Percentiles rank a stretch among this genome's conserved stretches.
Evolutionary conservation across 2,113 vertebrate genomes (phyloP).

Genomic region (Globicephala melas): DNA sequence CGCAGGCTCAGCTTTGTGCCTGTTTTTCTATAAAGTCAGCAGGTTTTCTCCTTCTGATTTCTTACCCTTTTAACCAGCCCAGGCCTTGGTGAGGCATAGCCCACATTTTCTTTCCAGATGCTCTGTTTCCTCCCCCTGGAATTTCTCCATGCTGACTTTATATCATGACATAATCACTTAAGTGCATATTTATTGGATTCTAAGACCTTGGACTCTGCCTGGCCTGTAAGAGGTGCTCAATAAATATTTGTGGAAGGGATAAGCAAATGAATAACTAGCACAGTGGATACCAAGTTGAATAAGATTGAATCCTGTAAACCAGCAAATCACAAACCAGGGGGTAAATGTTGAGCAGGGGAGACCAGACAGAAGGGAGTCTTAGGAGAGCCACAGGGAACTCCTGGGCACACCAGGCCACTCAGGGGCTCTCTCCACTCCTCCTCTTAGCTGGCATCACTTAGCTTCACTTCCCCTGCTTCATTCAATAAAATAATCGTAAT

Average conservation of each 20-base stretch:
- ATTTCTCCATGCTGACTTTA: background rate
- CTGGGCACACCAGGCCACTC: accelerated
- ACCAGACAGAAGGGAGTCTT: background rate
- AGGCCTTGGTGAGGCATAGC: background rate
- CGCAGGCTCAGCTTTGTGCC: background rate
- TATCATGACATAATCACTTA: background rate
- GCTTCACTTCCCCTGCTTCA: background rate
- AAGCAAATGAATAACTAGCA: constrained; percentile 4
- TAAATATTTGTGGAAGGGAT: background rate
- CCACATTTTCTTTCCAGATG: background rate
- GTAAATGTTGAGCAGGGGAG: background rate
- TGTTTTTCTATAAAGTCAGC: background rate
- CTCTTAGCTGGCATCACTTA: background rate
- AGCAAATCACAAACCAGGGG: background rate
- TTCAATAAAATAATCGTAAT: background rate
- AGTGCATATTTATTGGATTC: background rate
- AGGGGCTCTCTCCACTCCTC: too few relatives aligned
- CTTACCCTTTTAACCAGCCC: background rate
- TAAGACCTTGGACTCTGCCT: constrained; percentile 31
- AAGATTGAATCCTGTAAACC: background rate
- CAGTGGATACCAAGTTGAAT: background rate
- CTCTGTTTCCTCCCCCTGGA: background rate
- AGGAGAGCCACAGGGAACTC: background rate
- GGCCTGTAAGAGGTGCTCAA: background rate
- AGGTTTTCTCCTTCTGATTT: background rate